Base-by-base conservation (phyloP, 2,888 invertebrate species). In the Tetragonisca angustula region DNA sequence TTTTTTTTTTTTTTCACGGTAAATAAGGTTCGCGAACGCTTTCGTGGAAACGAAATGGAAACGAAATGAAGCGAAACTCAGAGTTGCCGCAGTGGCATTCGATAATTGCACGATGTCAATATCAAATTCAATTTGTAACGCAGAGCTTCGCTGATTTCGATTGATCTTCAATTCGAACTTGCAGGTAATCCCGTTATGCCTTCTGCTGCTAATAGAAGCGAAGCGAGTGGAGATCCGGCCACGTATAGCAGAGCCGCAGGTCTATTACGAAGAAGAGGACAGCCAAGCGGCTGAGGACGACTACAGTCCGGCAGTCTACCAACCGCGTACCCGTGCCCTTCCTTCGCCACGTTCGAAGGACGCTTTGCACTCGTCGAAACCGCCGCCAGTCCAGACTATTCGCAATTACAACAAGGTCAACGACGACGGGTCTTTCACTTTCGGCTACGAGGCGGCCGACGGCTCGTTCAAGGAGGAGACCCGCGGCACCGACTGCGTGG, bases 391-490 rank as follows among this genome's bases (percentile, higher is more conserved):
- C 1, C 97, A 97, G 95, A 98, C 98, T 24, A 97, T 97, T 90
- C 95, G 97, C 82, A 97, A 98, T 93, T 98, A 97, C 94, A 97
- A 97, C 92, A 97, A 97, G 95, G 96, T 96, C 36, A 97, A 97
- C 94, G 97, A 97, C 92, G 97, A 97, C 89, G 97, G 97, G 78
- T 97, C 97, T 79, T 98, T 97, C 94, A 97, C 97, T 15, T 97
- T 97, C 94, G 97, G 97, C 59, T 98, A 97, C 94, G 97, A 97
- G 94, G 97, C 97, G 1, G 97, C 97, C 19, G 98, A 98, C 91
- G 98, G 98, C 1, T 97, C 97, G 84, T 98, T 98, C 95, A 98
- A 98, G 92, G 98, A 98, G 92, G 98, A 98, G 94, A 98, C 97
- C 4, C 95, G 98, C 81, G 98, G 97, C 70, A 97, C 97, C 0